These are phyloP conservation scores for Apaloderma vittatum DNA, from an alignment of 2,113 vertebrate species.

Conservation along the genomic window DNA sequence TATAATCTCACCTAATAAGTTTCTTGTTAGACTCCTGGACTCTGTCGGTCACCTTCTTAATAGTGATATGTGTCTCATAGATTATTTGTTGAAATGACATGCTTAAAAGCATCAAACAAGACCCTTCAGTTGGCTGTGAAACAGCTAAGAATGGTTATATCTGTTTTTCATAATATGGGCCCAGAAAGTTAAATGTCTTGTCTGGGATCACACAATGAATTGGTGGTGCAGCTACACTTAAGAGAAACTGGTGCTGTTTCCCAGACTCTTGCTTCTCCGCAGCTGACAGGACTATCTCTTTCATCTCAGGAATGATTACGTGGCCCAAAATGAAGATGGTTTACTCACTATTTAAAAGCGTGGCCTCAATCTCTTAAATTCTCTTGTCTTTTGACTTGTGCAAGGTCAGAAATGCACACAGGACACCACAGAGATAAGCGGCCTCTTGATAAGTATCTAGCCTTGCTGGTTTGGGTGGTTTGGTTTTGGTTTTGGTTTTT, in stretches of 20 bases:
- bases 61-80: constrained; percentile 8
- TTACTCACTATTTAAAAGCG: background rate
- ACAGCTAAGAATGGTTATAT: constrained; percentile 3
- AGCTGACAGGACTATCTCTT: background rate
- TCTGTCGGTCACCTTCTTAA: background rate
- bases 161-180: constrained; percentile 29
- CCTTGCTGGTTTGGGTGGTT: background rate
- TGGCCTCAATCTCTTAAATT: background rate
- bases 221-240: background rate
- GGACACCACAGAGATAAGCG: background rate
- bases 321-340: background rate
- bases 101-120: constrained; percentile 43
- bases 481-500: background rate
- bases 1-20: constrained; percentile 58
- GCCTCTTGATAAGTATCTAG: background rate
- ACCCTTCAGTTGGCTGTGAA: constrained; percentile 24
- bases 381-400: background rate
- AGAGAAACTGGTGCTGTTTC: background rate
- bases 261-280: background rate
- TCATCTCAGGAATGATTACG: background rate
- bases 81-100: constrained; percentile 30
- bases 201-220: constrained; percentile 37
- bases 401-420: background rate
- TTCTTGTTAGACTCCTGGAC: constrained; percentile 21
- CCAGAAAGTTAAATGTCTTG: constrained; percentile 29